phyloP scores from a whole-genome alignment of 2,888 invertebrate genomes.

The Epistrophe eligans region DNA sequence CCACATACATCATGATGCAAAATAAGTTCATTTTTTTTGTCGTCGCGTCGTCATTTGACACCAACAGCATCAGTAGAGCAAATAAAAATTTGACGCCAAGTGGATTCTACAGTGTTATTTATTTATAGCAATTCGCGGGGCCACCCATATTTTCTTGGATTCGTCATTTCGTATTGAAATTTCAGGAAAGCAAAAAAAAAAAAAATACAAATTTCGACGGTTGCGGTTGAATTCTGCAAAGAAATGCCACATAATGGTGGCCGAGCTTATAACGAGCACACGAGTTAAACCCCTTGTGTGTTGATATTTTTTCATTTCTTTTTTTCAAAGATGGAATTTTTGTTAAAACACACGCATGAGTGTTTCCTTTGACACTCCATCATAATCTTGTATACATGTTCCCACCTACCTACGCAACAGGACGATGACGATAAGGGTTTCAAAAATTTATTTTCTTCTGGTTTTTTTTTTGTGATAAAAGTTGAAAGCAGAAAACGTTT shows the following conservation, averaged over 20 bases:
- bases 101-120: conserved; percentile 63
- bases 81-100: conserved; percentile 56
- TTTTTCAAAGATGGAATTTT: conserved; percentile 70
- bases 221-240: conserved; percentile 2
- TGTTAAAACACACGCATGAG: conserved; percentile 71
- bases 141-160: conserved; percentile 43
- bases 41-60: conserved; percentile 59
- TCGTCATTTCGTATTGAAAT: conserved; percentile 35
- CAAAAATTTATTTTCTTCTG: conserved; percentile 1
- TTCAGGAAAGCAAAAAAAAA: conserved; percentile 2
- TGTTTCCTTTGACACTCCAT: conserved; percentile 65
- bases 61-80: conserved; percentile 50
- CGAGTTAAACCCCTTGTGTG: conserved; percentile 53
- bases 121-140: conserved; percentile 23
- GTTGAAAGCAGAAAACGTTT: conserved; percentile 18
- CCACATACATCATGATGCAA: not conserved
- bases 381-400: not conserved
- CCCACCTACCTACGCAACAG: conserved; percentile 26
- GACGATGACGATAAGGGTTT: not conserved
- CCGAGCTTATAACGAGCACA: conserved; percentile 62
- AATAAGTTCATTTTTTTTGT: not conserved
- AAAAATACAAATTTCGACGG: not conserved
- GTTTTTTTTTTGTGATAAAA: conserved; percentile 1
- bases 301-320: conserved; percentile 62
- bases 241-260: conserved; percentile 63